A percentile compares a stretch with the other conserved stretches of the same genome.
Conservation (phyloP, 2,888 invertebrate species). For the Glyphotaelius pellucidus region DNA sequence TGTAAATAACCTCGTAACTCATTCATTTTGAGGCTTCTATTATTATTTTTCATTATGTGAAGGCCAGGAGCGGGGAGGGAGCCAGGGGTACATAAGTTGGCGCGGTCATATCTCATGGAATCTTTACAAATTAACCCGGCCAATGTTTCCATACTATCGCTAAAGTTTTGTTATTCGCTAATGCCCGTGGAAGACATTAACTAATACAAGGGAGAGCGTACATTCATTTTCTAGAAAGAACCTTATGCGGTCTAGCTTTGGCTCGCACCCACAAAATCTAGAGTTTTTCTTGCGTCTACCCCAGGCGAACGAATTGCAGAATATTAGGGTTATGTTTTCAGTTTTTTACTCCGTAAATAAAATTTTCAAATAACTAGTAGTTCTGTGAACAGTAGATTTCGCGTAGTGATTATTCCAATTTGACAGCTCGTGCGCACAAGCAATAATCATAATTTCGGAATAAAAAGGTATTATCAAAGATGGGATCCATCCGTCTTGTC, state of each 20-base stretch:
- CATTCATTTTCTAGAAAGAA: slow-evolving; percentile 62
- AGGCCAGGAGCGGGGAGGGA: neutral
- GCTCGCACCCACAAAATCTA: slow-evolving; percentile 45
- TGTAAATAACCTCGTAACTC: neutral
- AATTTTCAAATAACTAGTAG: too few species aligned
- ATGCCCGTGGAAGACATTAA: slow-evolving; percentile 62
- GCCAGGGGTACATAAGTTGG: neutral
- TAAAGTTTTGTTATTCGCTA: slow-evolving; percentile 64
- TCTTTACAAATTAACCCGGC: slow-evolving; percentile 59
- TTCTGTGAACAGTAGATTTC: too few species aligned
- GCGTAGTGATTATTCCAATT: too few species aligned
- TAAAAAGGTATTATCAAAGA: too few species aligned
- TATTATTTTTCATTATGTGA: slow-evolving; percentile 8
- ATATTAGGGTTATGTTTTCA: neutral
- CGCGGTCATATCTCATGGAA: slow-evolving; percentile 60
- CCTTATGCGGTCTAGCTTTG: slow-evolving; percentile 50
- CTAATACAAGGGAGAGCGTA: slow-evolving; percentile 58
- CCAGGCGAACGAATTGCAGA: neutral
- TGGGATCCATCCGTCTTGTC: too few species aligned
- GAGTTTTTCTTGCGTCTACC: neutral
- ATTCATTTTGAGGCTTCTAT: neutral
- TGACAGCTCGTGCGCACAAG: too few species aligned
- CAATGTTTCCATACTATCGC: slow-evolving; percentile 50
- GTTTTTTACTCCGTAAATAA: neutral
- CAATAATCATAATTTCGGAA: too few species aligned